Evolutionary conservation across 1,140 invertebrate species (phyloP), one percentile per base, ranked within the genome.

Genomic region (Leptinotarsa defecta): DNA sequence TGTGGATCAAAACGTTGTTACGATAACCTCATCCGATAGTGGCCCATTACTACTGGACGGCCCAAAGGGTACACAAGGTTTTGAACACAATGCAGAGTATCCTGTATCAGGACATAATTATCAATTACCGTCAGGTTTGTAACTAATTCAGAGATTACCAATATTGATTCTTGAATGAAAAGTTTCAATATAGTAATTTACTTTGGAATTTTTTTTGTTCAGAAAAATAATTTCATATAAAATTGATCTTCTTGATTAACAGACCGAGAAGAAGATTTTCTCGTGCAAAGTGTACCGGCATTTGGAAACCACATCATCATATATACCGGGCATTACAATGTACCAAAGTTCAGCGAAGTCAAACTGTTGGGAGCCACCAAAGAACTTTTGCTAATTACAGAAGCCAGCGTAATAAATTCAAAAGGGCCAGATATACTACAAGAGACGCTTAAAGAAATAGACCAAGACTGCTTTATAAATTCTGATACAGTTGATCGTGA

Each of bases 1-100:
- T 24, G 96, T 97, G 1, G 96, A 98, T 87, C 92, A 94, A 80
- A 92, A 92, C 74, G 92, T 90, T 13, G 90, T 92, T 13, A 92
- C 92, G 11, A 93, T 94, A 85, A 91, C 91, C 0, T 88, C 89
- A 1, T 89, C 88, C 6, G 89, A 90, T 73, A 82, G 87, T 17
- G 90, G 88, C 22, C 89, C 90, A 0, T 85, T 93, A 24, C 85
- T 94, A 11, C 81, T 95, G 1, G 93, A 93, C 82, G 93, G 93
- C 0, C 93, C 93, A 11, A 78, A 85, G 78, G 69, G 83, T 78
- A 67, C 85, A 73, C 65, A 75, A 83, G 52, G 84, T 81, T 76
- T 82, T 81, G 5, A 83, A 83, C 72, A 84, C 84, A 79, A 82
- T 86, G 74, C 74, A 80, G 75, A 84, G 82, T 78, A 84, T 85